These are phyloP conservation scores for Drosophila histrio DNA, from an alignment of 2,888 invertebrate genomes.

Conservation along the genomic window DNA sequence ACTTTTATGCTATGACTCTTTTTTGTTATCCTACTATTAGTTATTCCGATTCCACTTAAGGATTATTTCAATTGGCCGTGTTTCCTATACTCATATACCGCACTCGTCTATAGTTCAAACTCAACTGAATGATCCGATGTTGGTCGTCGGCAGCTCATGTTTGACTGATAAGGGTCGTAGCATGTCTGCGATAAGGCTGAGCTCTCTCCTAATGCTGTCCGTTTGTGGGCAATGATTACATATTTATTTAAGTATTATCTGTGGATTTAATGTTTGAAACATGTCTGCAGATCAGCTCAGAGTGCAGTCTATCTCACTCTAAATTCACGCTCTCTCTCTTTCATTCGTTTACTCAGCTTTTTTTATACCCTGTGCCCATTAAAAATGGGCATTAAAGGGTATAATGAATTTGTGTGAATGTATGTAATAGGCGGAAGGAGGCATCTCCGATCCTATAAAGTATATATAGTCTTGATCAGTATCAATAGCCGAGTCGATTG, in stretches of 20 bases:
- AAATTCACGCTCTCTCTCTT: neutral
- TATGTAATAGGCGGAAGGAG: too few relatives aligned
- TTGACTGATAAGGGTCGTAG: slow-evolving; percentile 30
- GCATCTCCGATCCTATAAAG: too few relatives aligned
- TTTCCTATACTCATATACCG: slow-evolving; percentile 10
- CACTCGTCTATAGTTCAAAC: slow-evolving; percentile 20
- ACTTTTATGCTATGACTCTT: neutral
- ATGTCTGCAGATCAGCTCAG: slow-evolving; percentile 33
- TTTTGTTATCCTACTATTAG: neutral
- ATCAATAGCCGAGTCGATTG: too few relatives aligned
- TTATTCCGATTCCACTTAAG: slow-evolving; percentile 6
- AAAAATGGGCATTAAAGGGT: too few relatives aligned
- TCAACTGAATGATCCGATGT: slow-evolving; percentile 33
- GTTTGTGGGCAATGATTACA: slow-evolving; percentile 7
- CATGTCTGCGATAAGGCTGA: slow-evolving; percentile 38
- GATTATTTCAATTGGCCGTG: neutral
- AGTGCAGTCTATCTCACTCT: neutral
- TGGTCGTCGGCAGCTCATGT: slow-evolving; percentile 8
- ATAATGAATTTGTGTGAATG: too few relatives aligned
- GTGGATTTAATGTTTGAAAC: slow-evolving; percentile 6
- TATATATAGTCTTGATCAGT: too few relatives aligned
- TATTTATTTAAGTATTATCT: slow-evolving; percentile 21
- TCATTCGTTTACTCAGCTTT: slow-evolving; percentile 1
- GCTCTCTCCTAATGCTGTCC: slow-evolving; percentile 23
- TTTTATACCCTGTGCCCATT: too few relatives aligned